Evolutionary conservation across 2,888 invertebrate genomes (phyloP), one percentile per base, ranked within the genome.

Genomic region (Eristalinus aeneus): DNA sequence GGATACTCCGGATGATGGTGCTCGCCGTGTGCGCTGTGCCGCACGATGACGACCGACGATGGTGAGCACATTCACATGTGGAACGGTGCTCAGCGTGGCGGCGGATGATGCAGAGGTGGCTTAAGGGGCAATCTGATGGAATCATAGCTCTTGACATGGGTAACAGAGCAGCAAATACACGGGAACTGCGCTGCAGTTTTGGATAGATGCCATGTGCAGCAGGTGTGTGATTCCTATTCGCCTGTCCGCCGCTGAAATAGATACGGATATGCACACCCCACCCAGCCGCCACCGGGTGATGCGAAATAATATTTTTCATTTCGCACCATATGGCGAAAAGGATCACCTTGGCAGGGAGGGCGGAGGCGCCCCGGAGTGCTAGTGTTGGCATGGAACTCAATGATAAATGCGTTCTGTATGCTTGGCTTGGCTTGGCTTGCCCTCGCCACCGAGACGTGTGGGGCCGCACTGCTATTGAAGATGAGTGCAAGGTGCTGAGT

Each of bases 141-240:
- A 78, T 74, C 82, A 82, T 86, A 34, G 82, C 77, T 82, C 82
- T 78, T 82, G 77, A 77, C 77, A 78, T 60, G 86, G 74, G 46
- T 82, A 86, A 74, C 82, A 67, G 69, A 86, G 82, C 86, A 82
- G 77, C 77, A 86, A 86, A 86, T 81, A 78, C 77, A 82, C 74
- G 65, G 78, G 77, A 81, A 71, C 54, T 77, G 77, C 56, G 39
- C 77, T 77, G 69, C 76, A 80, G 56, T 77, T 78, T 78, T 82
- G 82, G 82, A 86, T 71, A 71, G 61, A 61, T 82, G 77, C 86
- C 86, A 86, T 74, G 65, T 74, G 82, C 82, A 82, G 77, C 82
- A 86, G 82, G 86, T 86, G 86, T 85, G 72, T 39, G 32, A 72
- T 60, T 76, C 31, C 53, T 39, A 76, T 61, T 72, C 72, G 75